Base-by-base conservation (phyloP, 1,140 invertebrate genomes). In the Bombus confusus region DNA sequence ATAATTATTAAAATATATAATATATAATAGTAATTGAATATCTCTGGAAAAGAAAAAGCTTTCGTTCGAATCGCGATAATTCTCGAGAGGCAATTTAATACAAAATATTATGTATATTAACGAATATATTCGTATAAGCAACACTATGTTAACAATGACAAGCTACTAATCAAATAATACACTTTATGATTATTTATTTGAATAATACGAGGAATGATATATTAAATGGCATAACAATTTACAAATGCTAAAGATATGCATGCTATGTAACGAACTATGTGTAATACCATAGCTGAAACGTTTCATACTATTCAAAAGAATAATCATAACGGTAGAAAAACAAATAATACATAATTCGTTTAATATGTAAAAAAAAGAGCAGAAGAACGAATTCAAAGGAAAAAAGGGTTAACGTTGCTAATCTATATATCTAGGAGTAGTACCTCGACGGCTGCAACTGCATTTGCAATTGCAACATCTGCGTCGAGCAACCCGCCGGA, bases 401-500 rank as follows among this genome's bases (percentile, higher is more conserved):
- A 25, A 25, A 62, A 22, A 25, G 6, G 4, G 12, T 37, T 64
- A 75, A 75, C 13, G 1, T 31, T 31, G 9, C 1, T 80, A 22
- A 52, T 31, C n/a, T 34, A 15, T 18, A 52, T 66, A 82, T 80
- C 59, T 94, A 98, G 98, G 96, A 98, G 98, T 91, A 98, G 98
- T 93, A 98, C 97, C 22, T 98, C 98, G 2, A 97, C 97, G 39
- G 98, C 98, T 28, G 98, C 98, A 25, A 97, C 97, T 31, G 98
- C 98, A 2, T 99, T 99, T 95, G 98, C 98, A 12, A 98, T 98
- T 18, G 98, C 98, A 2, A 99, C 98, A 0, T 98, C 98, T 13
- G 98, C 97, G 0, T 98, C 97, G 1, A 98, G 97, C 76, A 98
- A 98, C 92, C 97, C 97, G 3, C 95, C 97, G 0, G 97, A 97